phyloP scores from a whole-genome alignment of 2,113 vertebrate genomes.

The Protomyctophum bolini region DNA sequence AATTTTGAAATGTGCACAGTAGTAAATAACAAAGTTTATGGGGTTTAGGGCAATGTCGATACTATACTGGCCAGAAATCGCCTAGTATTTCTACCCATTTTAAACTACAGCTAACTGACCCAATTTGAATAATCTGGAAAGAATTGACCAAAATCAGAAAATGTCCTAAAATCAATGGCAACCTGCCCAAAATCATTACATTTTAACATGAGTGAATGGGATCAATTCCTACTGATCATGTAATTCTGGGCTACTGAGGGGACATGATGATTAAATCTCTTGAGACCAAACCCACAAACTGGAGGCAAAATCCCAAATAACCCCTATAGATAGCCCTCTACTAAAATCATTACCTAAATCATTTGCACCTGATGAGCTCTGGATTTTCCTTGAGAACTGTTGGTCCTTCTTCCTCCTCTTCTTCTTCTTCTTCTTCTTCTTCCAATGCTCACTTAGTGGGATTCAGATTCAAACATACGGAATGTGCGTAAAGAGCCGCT shows the following conservation, averaged over 20 bases:
- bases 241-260: constrained; percentile 40
- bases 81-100: too few species aligned
- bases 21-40: neutral
- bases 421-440: neutral
- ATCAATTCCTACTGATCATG: constrained; percentile 30
- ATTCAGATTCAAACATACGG: constrained; percentile 68
- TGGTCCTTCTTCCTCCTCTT: constrained; percentile 26
- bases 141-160: too few species aligned
- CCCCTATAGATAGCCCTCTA: neutral
- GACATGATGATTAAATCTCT: constrained; percentile 23
- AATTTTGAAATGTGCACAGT: constrained; percentile 30
- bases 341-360: constrained; percentile 6
- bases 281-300: neutral
- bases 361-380: constrained; percentile 28
- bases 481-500: constrained; percentile 72
- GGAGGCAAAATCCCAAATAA: neutral
- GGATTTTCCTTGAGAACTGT: constrained; percentile 31
- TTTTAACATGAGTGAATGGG: neutral
- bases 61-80: too few species aligned
- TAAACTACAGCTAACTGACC: too few species aligned
- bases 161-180: too few species aligned
- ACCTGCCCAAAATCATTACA: too few species aligned
- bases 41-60: too few species aligned
- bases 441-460: constrained; percentile 48
- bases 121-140: too few species aligned